Evolutionary conservation across 2,113 vertebrate genomes (phyloP).

Genomic region (Zosterops hypoxanthus): DNA sequence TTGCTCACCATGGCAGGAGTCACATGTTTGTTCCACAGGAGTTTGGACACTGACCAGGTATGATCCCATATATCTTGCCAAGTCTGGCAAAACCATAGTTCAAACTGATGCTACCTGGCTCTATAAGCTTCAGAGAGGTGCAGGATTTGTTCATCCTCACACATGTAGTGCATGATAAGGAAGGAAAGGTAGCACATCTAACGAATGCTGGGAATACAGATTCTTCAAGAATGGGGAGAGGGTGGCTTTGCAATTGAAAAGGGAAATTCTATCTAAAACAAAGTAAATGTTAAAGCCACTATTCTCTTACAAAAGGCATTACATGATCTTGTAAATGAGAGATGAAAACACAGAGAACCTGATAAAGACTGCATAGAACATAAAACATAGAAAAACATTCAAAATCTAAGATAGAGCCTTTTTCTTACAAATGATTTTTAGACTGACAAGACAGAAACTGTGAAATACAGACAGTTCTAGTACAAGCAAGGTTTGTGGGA

Average conservation of each 20-base stretch:
- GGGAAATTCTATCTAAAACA: neutral
- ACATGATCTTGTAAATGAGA: neutral
- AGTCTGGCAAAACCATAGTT: neutral
- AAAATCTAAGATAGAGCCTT: neutral
- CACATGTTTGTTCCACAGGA: rapidly evolving
- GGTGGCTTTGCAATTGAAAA: neutral
- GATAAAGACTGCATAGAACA: neutral
- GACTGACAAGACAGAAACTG: neutral
- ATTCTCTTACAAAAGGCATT: neutral
- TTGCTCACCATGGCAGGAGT: neutral
- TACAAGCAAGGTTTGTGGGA: neutral
- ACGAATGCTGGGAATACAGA: neutral
- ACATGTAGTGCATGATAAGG: neutral
- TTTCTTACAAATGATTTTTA: neutral
- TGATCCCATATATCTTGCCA: neutral
- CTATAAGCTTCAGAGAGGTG: neutral
- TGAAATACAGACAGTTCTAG: neutral
- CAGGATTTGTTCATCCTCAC: neutral
- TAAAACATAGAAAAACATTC: neutral
- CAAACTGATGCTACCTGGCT: neutral
- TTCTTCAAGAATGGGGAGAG: neutral
- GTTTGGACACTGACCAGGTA: rapidly evolving
- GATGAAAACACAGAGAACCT: neutral
- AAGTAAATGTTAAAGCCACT: neutral
- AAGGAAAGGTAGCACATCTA: neutral